These are phyloP conservation scores for Astropecten irregularis DNA, from an alignment of 53 echinoderm and acorn worm genomes.

Conservation along the genomic window DNA sequence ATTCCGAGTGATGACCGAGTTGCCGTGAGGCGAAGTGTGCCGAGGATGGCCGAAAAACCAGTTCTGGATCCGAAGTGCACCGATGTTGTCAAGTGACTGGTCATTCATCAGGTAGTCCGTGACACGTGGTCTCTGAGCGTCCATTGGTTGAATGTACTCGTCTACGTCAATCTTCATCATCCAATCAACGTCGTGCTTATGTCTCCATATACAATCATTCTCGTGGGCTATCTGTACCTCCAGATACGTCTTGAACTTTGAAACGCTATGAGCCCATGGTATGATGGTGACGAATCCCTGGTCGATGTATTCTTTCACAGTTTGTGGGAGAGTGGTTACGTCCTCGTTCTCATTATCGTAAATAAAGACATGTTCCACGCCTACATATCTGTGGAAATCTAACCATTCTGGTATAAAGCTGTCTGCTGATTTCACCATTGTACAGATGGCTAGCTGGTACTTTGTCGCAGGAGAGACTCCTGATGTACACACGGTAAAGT, in stretches of 20 bases:
- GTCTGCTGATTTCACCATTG: slow-evolving; percentile 75
- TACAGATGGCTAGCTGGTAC: slow-evolving; percentile 66
- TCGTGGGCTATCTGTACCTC: slow-evolving; percentile 87
- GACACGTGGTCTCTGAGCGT: slow-evolving; percentile 53
- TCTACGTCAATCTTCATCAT: slow-evolving; percentile 85
- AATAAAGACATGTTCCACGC: slow-evolving; percentile 78
- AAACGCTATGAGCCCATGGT: slow-evolving; percentile 66
- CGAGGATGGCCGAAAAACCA: slow-evolving; percentile 77
- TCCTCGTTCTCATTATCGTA: slow-evolving; percentile 73
- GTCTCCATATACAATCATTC: slow-evolving; percentile 84
- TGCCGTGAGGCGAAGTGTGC: background rate
- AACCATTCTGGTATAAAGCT: slow-evolving; percentile 76
- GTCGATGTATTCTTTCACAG: slow-evolving; percentile 35
- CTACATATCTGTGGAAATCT: slow-evolving; percentile 66
- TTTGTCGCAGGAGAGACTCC: slow-evolving; percentile 38
- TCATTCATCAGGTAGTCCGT: slow-evolving; percentile 67
- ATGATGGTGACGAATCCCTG: slow-evolving; percentile 78
- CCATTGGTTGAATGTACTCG: slow-evolving; percentile 84
- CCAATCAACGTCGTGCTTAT: slow-evolving; percentile 76
- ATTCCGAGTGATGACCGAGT: slow-evolving; percentile 61
- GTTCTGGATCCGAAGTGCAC: slow-evolving; percentile 67
- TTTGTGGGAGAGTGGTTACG: slow-evolving; percentile 20
- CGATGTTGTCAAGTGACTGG: slow-evolving; percentile 2
- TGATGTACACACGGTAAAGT: slow-evolving; percentile 70
- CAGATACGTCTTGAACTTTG: slow-evolving; percentile 68